Evolutionary conservation across 2,797 vertebrate species (phyloP), one percentile per base, ranked within the genome.

Genomic region (Galagoides demidoff): DNA sequence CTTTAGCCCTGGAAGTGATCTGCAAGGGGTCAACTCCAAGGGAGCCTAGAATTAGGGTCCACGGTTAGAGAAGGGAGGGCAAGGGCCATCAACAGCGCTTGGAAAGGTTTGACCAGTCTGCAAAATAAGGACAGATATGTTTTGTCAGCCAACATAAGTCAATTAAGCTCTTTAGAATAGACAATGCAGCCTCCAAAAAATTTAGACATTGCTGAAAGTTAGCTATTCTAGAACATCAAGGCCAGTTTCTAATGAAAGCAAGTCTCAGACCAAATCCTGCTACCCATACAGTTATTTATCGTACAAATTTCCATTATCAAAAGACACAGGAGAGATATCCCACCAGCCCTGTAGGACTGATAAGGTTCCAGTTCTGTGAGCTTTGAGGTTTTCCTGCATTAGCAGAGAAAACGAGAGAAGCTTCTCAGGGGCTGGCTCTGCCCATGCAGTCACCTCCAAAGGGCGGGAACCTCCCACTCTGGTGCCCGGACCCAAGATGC

Each of bases 51-150:
- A 17, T 89, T 27, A 25, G 45, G 52, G 22, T 19, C 20, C 0
- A 7, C 59, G 14, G 0, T 45, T 31, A 37, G 66, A 57, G 49
- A 71, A 93, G n/a, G 12, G 19, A 85, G n/a, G 37, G 1, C 8
- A 17, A n/a, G 16, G 19, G 12, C 71, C 7, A 49, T 1, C 4
- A 52, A 17, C 2, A 34, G 16, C 12, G 4, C 20, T 86, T 81
- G 34, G 49, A 78, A 27, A 27, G 2, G 14, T 55, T 12, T 4
- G 0, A 1, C 31, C 1, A 1, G 29, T 11, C 25, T 78, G 34
- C 39, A 79, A 39, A 23, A 52, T 2, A 9, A 37, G 27, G 5
- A 31, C 55, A 63, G 25, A 3, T 37, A 10, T 0, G 1, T 37
- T 92, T 39, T 93, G 27, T 29, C 66, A 78, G 83, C 7, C 2